Evolutionary conservation across 2,888 invertebrate species (phyloP), one percentile per base, ranked within the genome.

Genomic region (Pristionchus maxplancki): DNA sequence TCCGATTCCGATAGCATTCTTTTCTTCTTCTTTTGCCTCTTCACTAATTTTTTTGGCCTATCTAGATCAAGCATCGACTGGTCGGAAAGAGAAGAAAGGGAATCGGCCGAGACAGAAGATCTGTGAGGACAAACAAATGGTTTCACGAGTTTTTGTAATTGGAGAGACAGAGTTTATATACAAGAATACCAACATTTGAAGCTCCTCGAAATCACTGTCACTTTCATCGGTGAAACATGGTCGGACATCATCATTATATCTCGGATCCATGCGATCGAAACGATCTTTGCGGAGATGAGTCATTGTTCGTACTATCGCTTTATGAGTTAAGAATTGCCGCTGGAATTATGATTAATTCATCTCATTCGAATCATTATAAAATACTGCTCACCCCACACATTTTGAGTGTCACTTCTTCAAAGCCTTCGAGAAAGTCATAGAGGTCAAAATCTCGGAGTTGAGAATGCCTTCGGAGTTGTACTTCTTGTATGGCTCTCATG

Each of bases 361-460:
- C n/a, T n/a, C 9, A 58, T 58, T 58, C n/a, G 24, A 6, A 58
- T n/a, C n/a, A 40, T n/a, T 24, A 64, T 64, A 31, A 15, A n/a
- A 20, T 64, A 64, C 64, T n/a, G 20, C 86, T 67, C 34, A 87
- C 86, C 50, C 58, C 67, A 20, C 37, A 37, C 31, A 71, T 48
- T 15, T 48, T 67, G 24, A 67, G n/a, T 1, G 50, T 71, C 4
- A 71, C 34, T 3, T 87, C 86, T 31, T 87, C 86, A 34, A 71
- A 87, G 3, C 24, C 31, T 24, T 53, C 48, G 11, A 87, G 86
- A 28, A 87, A 87, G 13, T 58, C 86, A 34, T 31, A 34, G 13
- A 87, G n/a, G 15, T 87, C 86, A 13, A 50, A 67, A 11, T 87
- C 86, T 9, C 53, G 28, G 8, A 34, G 34, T 4, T 24, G 34